Percentiles rank a stretch among this genome's conserved stretches.
These are phyloP conservation scores for Argyresthia albistria DNA, from an alignment of 2,888 invertebrate genomes.

Conservation along the genomic window DNA sequence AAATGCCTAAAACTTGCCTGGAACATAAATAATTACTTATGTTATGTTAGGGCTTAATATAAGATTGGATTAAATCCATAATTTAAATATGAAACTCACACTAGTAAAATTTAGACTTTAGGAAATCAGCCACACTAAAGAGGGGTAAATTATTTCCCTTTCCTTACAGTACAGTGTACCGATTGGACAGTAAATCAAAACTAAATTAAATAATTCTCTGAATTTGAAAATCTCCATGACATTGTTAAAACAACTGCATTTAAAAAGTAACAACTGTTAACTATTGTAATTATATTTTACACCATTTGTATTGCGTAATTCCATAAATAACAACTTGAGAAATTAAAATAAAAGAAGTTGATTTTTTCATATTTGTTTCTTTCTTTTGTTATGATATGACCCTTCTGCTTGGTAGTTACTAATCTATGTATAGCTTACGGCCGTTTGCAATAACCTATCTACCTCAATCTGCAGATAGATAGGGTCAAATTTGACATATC, in stretches of 20 bases:
- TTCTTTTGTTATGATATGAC: too few species aligned
- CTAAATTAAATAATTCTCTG: conserved; percentile 21
- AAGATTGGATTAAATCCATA: conserved; percentile 45
- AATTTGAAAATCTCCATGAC: conserved; percentile 52
- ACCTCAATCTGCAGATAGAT: too few species aligned
- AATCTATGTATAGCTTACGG: too few species aligned
- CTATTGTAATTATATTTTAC: conserved; percentile 65
- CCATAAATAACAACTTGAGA: conserved; percentile 57
- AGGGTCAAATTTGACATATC: too few species aligned
- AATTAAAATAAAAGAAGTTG: conserved; percentile 68
- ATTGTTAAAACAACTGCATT: conserved; percentile 63
- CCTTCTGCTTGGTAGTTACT: too few species aligned
- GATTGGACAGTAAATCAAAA: conserved; percentile 22
- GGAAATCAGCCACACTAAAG: conserved; percentile 24
- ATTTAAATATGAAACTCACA: conserved; percentile 28
- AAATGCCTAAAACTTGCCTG: conserved; percentile 65
- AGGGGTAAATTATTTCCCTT: background rate
- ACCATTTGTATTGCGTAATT: conserved; percentile 66
- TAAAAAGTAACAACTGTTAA: conserved; percentile 64
- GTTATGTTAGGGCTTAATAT: conserved; percentile 36
- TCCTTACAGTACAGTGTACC: conserved; percentile 18
- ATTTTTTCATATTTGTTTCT: conserved; percentile 39
- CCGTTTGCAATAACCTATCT: too few species aligned
- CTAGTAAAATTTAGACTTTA: conserved; percentile 43
- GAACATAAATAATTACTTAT: conserved; percentile 16